Base-by-base conservation (phyloP, 2,797 vertebrate genomes). In the Carapus acus region DNA sequence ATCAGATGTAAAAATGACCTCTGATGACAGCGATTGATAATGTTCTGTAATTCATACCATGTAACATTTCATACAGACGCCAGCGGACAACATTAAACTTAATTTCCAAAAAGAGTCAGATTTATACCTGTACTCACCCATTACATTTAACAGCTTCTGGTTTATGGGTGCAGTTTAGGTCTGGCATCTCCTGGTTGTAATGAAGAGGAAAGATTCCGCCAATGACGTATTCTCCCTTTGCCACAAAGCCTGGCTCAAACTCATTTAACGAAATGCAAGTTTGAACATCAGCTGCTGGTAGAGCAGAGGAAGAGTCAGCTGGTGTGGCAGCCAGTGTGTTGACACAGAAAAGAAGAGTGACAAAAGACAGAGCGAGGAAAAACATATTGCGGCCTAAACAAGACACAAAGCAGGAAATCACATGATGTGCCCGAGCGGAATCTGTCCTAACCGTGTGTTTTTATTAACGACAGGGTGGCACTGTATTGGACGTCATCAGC, bases 121-220 rank as follows among this genome's bases (percentile, higher is more conserved):
- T 7, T 2, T 15, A 33, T 23, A 31, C 58, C n/a, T n/a, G n/a
- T 20, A 50, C 82, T 82, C 63, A 88, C 87, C 87, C 85, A 54
- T 82, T 81, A 65, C 87, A 88, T 53, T 75, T 77, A 15, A 84
- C 79, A 24, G 73, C 69, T 2, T 65, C 71, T 2, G 88, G 86
- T 70, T 51, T 80, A 65, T 86, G 79, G 31, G 80, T 86, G 58
- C 45, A 75, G 62, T 85, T 83, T 16, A 80, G 58, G 40, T 85
- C 81, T 41, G 87, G 84, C 81, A 87, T 85, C 67, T 85, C 85
- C 61, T 86, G 81, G 68, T 83, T 86, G 41, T 87, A 88, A 62
- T 90, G 88, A 54, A 89, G 61, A 2, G 87, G 86, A 22, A 90
- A 90, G 24, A 88, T 86, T 2, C 83, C 87, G 45, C 87, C 88